phyloP scores from a whole-genome alignment of 2,797 vertebrate species.

The Syngnathus acus region DNA sequence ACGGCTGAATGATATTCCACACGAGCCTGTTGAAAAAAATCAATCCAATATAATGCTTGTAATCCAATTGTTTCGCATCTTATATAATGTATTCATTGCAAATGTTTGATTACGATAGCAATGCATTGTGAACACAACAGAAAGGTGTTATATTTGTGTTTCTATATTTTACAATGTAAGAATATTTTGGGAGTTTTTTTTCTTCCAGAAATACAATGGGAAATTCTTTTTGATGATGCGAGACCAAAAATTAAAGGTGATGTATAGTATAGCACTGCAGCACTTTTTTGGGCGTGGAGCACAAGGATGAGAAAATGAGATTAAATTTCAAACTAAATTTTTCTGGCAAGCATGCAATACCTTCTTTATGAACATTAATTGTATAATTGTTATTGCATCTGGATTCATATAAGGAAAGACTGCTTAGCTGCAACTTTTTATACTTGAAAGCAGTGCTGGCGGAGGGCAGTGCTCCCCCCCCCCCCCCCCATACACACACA shows the following conservation, averaged over 20 bases:
- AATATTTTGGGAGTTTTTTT: not conserved
- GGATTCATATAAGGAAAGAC: not conserved
- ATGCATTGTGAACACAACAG: not conserved
- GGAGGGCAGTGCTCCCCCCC: too few species aligned
- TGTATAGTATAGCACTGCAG: not conserved
- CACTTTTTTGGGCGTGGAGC: not conserved
- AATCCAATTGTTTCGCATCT: not conserved
- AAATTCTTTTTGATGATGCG: not conserved
- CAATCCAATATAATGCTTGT: not conserved
- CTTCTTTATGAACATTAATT: not conserved
- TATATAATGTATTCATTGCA: not conserved
- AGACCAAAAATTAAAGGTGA: not conserved
- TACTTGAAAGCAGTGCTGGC: too few species aligned
- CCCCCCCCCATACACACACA: too few species aligned
- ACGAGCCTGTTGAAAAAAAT: not conserved
- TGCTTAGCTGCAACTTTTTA: not conserved
- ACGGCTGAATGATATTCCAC: not conserved
- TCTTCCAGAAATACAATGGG: too few species aligned
- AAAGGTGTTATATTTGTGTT: not conserved
- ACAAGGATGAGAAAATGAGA: not conserved
- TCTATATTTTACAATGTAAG: not conserved
- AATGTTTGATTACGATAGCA: not conserved
- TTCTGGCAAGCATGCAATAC: not conserved
- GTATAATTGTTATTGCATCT: not conserved
- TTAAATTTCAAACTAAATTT: not conserved